Base-by-base conservation (phyloP, 2,113 vertebrate genomes). In the Gymnocephalus cernua region DNA sequence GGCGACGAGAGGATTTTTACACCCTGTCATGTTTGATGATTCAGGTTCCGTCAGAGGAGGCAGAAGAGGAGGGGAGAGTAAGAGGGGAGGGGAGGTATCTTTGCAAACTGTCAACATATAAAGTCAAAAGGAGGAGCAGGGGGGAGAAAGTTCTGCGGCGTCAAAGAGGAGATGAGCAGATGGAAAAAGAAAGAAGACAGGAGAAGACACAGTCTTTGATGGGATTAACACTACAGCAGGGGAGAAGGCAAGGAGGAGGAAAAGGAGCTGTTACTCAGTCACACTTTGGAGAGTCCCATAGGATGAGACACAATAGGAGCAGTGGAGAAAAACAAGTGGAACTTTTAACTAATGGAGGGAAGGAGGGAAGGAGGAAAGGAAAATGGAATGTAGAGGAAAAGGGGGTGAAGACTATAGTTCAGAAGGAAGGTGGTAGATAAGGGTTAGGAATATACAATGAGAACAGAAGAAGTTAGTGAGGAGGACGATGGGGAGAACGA, bases 271-370 rank as follows among this genome's bases (percentile, higher is more conserved):
- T 53, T 68, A 54, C 38, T 35, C 66, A 70, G 74, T 89, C 85
- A 77, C 78, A 73, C 25, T 74, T 78, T 53, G 54, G 70, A 81
- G 69, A 81, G 57, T 48, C 74, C 64, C 81, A 80, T 16, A 64
- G 71, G 83, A 71, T 32, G 38, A 68, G 50, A 74, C 48, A 72
- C 57, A 83, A 45, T 41, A 80, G 44, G 62, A 80, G 50, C 21
- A 57, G 65, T 29, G 69, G 71, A 80, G 64, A 58, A n/a, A 68
- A 78, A 74, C 38, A 41, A 78, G 59, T 61, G 72, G 38, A 66
- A 54, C 45, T 69, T 80, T 79, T 1, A 82, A 15, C 51, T 44
- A 18, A 13, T 10, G 41, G 21, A 63, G 45, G 16, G 47, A 13
- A 13, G 41, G 21, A 63, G 45, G 16, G 47, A 48, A 68, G 32